Conservation (phyloP, 92 coral and sea anemone species). For the Palythoa grandis region DNA sequence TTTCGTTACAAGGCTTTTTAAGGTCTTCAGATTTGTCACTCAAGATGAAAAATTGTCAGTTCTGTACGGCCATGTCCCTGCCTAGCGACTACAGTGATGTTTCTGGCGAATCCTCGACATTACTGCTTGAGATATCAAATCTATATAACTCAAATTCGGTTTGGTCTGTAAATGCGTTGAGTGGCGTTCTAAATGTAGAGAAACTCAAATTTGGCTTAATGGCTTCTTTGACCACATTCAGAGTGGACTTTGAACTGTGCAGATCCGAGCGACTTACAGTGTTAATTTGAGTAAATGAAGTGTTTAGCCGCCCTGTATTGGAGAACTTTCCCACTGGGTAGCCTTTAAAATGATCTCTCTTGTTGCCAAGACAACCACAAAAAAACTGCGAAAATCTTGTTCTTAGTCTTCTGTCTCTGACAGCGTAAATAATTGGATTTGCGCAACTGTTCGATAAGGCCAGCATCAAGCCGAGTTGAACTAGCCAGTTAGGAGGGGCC, state of each 20-base stretch:
- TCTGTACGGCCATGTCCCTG: too few relatives aligned
- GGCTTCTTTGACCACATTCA: not conserved
- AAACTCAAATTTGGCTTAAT: not conserved
- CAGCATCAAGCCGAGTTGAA: conserved; percentile 74
- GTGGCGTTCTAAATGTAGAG: not conserved
- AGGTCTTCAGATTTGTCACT: too few relatives aligned
- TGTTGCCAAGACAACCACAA: conserved; percentile 37
- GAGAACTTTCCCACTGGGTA: not conserved
- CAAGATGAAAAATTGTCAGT: too few relatives aligned
- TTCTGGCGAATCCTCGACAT: conserved; percentile 27
- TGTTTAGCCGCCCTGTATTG: conserved; percentile 4
- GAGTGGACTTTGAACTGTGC: conserved; percentile 13
- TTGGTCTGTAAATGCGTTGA: not conserved
- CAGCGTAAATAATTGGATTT: conserved; percentile 79
- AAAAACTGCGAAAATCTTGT: conserved; percentile 50
- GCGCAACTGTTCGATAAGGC: conserved; percentile 74
- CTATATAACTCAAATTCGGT: not conserved
- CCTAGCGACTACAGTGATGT: not conserved
- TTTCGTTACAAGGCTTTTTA: too few relatives aligned
- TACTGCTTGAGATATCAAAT: conserved; percentile 6
- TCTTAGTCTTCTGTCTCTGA: conserved; percentile 67
- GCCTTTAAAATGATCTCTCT: not conserved
- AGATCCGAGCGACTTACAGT: not conserved
- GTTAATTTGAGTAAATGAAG: conserved; percentile 1
- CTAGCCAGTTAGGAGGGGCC: conserved; percentile 80